Conservation (phyloP, 2,888 invertebrate genomes). For the Seira musarum region DNA sequence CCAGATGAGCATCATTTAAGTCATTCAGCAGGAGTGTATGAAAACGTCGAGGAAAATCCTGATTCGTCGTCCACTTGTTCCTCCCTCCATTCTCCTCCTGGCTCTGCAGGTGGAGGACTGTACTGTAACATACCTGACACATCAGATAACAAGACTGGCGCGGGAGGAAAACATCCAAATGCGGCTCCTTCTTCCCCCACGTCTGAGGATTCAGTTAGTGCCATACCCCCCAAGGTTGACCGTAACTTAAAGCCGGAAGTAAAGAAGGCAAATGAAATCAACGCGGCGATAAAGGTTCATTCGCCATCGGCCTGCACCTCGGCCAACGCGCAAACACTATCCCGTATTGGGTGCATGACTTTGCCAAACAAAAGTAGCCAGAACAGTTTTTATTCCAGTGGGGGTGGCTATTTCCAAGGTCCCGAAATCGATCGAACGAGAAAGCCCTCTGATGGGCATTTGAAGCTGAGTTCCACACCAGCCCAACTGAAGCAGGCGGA, state of each 20-base stretch:
- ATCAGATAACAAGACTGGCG: conserved; percentile 48
- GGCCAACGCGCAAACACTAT: conserved; percentile 22
- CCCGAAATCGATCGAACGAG: conserved; percentile 63
- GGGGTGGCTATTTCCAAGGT: conserved; percentile 39
- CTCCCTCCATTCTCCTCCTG: conserved; percentile 68
- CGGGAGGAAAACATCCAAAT: conserved; percentile 39
- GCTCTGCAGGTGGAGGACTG: conserved; percentile 61
- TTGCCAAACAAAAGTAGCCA: conserved; percentile 63
- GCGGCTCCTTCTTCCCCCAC: conserved; percentile 30
- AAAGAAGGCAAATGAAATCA: conserved; percentile 50
- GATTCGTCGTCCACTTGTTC: conserved; percentile 66
- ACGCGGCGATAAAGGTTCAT: conserved; percentile 29
- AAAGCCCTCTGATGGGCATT: conserved; percentile 61
- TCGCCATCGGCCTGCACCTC: conserved; percentile 15
- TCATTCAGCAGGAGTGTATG: conserved; percentile 57
- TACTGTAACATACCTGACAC: conserved; percentile 61
- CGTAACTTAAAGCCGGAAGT: conserved; percentile 67
- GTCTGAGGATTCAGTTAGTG: conserved; percentile 36
- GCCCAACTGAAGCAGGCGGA: conserved; percentile 61
- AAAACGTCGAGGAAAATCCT: conserved; percentile 65
- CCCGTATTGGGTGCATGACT: conserved; percentile 63
- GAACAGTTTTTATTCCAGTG: conserved; percentile 30
- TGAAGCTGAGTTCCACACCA: conserved; percentile 66
- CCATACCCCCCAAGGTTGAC: conserved; percentile 67
- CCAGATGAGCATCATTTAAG: conserved; percentile 18